Evolutionary conservation across 2,113 vertebrate species (phyloP).

Genomic region (Polyodon spathula): DNA sequence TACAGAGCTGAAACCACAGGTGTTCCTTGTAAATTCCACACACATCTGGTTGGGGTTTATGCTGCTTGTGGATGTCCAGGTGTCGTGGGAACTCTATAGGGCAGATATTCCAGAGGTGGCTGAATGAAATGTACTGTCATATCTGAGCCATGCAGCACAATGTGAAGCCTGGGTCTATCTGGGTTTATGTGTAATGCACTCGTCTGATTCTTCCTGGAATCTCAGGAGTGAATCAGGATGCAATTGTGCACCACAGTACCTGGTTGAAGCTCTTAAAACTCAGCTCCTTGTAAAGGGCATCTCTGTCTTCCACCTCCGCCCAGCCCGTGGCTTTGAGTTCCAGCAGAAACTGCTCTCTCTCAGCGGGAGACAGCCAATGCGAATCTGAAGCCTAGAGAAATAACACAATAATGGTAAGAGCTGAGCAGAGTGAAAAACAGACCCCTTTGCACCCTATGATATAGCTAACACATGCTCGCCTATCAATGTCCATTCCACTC

Average conservation of each 20-base stretch:
- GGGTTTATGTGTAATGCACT: too few species aligned
- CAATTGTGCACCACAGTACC: too few species aligned
- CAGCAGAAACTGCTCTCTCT: conserved; percentile 67
- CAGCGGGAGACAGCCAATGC: conserved; percentile 68
- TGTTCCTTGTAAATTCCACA: conserved; percentile 14
- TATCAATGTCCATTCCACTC: too few species aligned
- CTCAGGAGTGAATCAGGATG: too few species aligned
- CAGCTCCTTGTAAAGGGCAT: conserved; percentile 92
- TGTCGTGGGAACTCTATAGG: too few species aligned
- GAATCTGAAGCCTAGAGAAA: conserved; percentile 63
- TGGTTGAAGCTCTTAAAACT: conserved; percentile 89
- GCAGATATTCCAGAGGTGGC: background rate
- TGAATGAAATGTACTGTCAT: conserved; percentile 9
- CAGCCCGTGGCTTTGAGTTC: conserved; percentile 80
- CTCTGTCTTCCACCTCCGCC: conserved; percentile 68
- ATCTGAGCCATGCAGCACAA: background rate
- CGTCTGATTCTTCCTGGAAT: too few species aligned
- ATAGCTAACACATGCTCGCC: too few species aligned
- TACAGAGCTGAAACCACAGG: background rate
- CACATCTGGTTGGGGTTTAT: background rate
- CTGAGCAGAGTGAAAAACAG: too few species aligned
- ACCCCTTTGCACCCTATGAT: too few species aligned
- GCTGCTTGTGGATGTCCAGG: too few species aligned
- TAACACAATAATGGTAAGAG: too few species aligned
- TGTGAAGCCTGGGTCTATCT: too few species aligned